Evolutionary conservation across 1,140 invertebrate species (phyloP).

Genomic region (Brachionus rubens): DNA sequence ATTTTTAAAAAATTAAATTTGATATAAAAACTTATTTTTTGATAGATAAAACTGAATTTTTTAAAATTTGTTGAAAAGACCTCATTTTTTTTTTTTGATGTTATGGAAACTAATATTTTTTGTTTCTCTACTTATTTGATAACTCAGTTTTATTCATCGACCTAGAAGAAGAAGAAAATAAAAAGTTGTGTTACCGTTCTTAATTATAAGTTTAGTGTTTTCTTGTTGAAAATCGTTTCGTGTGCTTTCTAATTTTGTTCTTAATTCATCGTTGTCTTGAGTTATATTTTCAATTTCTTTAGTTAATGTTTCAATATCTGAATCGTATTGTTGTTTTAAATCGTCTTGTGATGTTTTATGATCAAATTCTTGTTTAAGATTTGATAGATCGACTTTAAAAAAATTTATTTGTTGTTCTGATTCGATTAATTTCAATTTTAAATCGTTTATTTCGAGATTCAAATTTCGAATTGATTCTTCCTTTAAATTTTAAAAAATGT

Average conservation of each 20-base stretch:
- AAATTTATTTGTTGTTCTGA: background rate
- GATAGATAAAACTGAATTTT: slow-evolving; percentile 35
- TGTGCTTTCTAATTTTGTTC: background rate
- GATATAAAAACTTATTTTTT: slow-evolving; percentile 1
- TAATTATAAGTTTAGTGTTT: slow-evolving; percentile 15
- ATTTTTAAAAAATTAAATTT: slow-evolving; percentile 4
- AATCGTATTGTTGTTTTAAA: background rate
- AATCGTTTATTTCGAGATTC: slow-evolving; percentile 6
- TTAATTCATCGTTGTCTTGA: background rate
- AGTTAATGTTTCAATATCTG: background rate
- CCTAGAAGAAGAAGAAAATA: background rate
- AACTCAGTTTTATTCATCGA: background rate
- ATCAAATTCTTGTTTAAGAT: background rate
- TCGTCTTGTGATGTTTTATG: background rate
- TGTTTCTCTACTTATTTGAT: background rate
- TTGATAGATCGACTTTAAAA: background rate
- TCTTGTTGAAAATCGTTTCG: background rate
- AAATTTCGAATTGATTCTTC: background rate
- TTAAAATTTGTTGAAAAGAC: background rate
- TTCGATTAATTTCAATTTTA: slow-evolving; percentile 5
- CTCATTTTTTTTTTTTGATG: slow-evolving; percentile 7
- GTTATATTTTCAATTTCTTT: background rate
- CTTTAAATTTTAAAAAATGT: background rate
- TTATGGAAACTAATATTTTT: slow-evolving; percentile 28
- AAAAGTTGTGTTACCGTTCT: slow-evolving; percentile 4